Evolutionary conservation across 2,113 vertebrate species (phyloP), one percentile per base, ranked within the genome.

Genomic region (Phalacrocorax aristotelis): DNA sequence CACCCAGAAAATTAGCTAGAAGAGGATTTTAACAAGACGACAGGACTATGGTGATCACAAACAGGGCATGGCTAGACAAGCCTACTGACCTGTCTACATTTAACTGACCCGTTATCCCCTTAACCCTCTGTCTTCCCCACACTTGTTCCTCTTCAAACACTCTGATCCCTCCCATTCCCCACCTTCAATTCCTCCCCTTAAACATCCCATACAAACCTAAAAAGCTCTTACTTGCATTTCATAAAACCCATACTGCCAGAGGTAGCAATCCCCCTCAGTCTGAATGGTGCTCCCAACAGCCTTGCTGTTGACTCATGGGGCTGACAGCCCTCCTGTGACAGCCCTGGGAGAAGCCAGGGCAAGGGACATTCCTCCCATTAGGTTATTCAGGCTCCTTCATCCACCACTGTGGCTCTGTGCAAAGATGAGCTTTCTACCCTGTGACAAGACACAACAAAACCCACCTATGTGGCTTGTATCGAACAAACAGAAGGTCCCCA

Each of bases 321-420:
- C 27, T 64, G 64, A 30, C 1, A 0, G 23, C 16, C 17, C 44
- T 60, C 22, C 70, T 51, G 17, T 9, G 13, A 65, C 23, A 58
- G 15, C 30, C 32, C 7, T 10, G 10, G 40, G n/a, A 83, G 51
- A 65, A 71, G 42, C 19, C 58, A 27, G 19, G 42, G 25, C 44
- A 77, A 23, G 22, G 20, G 11, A 25, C n/a, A 22, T 19, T 71
- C 17, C 27, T 36, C 27, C 4, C 0, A 20, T 4, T 3, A 1
- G 22, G 30, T 40, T 74, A 25, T 11, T 44, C 1, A 1, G 22
- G 30, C 17, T 66, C n/a, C 44, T 18, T 6, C 30, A 48, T 13
- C 11, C 5, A 0, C 38, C 14, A 5, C 57, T 3, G 5, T 14
- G 34, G 19, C 38, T 32, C 54, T 15, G 25, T 3, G 22, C 1